Evolutionary conservation across 2,113 vertebrate genomes (phyloP).

Genomic region (Sminthopsis crassicaudata): DNA sequence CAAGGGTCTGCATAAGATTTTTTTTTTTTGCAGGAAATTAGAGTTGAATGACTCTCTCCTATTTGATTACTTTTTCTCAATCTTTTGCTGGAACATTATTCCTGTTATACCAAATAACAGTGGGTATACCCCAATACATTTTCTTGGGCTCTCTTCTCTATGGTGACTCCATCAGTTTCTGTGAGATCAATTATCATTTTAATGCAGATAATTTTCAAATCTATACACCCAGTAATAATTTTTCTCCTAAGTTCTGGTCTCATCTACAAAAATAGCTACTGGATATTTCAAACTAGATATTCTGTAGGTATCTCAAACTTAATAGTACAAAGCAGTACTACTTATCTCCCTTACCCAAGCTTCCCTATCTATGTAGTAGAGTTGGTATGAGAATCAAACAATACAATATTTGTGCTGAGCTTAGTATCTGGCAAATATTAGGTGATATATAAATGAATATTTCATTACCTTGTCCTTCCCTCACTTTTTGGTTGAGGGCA

Average conservation of each 20-base stretch:
- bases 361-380: neutral
- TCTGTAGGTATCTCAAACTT: neutral
- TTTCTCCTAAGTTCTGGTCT: neutral
- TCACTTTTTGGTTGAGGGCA: too few species aligned
- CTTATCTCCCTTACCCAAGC: neutral
- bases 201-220: neutral
- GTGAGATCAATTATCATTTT: neutral
- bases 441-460: too few species aligned
- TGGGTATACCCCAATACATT: neutral
- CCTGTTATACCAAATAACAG: neutral
- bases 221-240: neutral
- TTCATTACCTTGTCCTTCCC: too few species aligned
- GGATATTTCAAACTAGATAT: neutral
- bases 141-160: neutral
- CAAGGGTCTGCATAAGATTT: too few species aligned
- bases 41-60: too few species aligned
- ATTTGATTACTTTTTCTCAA: neutral
- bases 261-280: neutral
- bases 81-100: neutral
- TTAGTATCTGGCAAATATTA: too few species aligned
- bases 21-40: too few species aligned
- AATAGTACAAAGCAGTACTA: neutral
- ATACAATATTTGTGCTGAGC: too few species aligned
- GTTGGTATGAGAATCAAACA: too few species aligned
- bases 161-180: neutral